Conservation (phyloP, 2,797 vertebrate species). For the Pteronotus mesoamericanus region DNA sequence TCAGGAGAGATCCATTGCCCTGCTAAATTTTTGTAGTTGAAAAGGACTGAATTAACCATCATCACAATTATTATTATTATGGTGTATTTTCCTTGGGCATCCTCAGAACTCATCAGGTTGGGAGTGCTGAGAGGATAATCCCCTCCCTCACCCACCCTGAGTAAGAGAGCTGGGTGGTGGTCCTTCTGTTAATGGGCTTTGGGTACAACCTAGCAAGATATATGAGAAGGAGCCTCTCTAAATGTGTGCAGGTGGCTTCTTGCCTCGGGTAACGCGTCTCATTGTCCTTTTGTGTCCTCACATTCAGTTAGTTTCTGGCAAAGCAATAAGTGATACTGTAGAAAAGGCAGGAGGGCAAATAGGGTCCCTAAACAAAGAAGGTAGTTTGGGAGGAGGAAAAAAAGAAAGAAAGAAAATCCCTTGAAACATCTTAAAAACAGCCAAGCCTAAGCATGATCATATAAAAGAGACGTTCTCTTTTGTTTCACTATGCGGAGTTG, state of each 20-base stretch:
- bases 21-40: neutral
- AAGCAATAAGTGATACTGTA: constrained; percentile 45
- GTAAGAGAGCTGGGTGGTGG: neutral
- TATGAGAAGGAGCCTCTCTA: constrained; percentile 56
- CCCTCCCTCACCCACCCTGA: neutral
- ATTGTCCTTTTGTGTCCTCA: constrained; percentile 66
- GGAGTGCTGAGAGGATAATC: neutral
- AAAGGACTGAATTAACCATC: neutral
- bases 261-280: constrained; percentile 55
- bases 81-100: neutral
- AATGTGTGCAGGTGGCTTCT: constrained; percentile 63
- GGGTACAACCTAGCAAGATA: constrained; percentile 45
- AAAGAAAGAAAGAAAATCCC: constrained; percentile 41
- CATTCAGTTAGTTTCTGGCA: constrained; percentile 40
- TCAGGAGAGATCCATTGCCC: neutral
- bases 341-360: constrained; percentile 51
- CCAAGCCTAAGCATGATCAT: constrained; percentile 14
- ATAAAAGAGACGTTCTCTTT: constrained; percentile 37
- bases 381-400: constrained; percentile 18
- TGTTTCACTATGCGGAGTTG: neutral
- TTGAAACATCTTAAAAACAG: constrained; percentile 43
- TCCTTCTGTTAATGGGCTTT: neutral
- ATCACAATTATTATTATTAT: neutral
- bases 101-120: neutral
- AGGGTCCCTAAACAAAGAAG: constrained; percentile 58